Base-by-base conservation (phyloP, 92 coral and sea anemone species). In the Diadumene lineata region DNA sequence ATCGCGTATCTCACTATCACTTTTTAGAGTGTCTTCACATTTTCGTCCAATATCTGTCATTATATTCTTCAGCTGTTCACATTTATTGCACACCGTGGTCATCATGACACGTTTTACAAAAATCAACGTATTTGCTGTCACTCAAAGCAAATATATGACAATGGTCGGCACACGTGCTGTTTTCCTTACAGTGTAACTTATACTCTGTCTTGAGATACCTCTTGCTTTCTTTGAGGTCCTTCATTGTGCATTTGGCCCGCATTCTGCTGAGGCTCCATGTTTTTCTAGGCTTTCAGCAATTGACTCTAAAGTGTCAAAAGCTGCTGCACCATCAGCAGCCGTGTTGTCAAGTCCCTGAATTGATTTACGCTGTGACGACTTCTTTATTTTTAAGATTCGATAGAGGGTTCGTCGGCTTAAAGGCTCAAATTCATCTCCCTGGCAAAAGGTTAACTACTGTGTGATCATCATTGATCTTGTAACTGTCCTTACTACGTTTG, bases 291-390 rank as follows among this genome's bases (percentile, higher is more conserved):
- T 66, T 19, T 66, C 82, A 34, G 82, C 51, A 34, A 89, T 74
- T 81, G 61, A 69, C 34, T 75, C 71, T 15, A 82, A 71, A 16
- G 75, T 44, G 24, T 82, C 81, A 60, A 85, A 86, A 32, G 72
- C 96, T 68, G 87, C 81, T 7, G 86, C 68, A 15, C 90, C 94
- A 51, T 89, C 90, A 34, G 94, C 75, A 23, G 94, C 88, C 19
- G 72, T 85, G 30, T 82, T 86, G 73, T 85, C 94, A 34, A 89
- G 57, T 8, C 94, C 91, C 23, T 69, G 79, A 51, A 85, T 68
- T 0, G 81, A 82, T 63, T 57, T 89, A 15, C 82, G 72, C 31
- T 89, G 83, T 7, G 88, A 82, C 0, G 91, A 88, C 67, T 82
- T 79, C 66, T 83, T 81, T 3, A 89, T 85, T 44, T 82, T 69